Evolutionary conservation across 23 tunicate genomes (phyloP), one percentile per base, ranked within the genome.

Genomic region (Halocynthia aurantium): DNA sequence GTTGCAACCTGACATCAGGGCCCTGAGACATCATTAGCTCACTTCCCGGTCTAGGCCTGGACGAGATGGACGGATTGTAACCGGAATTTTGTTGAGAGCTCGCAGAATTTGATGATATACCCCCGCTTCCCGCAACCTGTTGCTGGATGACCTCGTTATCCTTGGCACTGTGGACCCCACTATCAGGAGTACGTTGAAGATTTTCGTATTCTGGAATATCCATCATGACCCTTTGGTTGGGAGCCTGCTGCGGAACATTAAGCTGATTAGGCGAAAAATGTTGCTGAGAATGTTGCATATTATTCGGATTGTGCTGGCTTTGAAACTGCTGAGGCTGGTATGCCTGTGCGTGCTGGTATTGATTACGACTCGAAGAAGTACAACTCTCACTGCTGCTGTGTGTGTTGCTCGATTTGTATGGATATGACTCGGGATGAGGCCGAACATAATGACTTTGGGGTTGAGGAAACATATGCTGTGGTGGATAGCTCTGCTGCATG

Each of bases 361-460:
- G 84, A 54, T 84, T 89, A 63, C 82, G 58, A 49, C 75, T 85
- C 6, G 96, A 89, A 2, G 96, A 89, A 21, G 80, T 80, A 22
- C 71, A 70, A 57, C 96, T 89, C 22, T 83, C 88, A 75, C 88
- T 81, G 71, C 62, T 82, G 70, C 81, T 81, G 50, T 83, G 72
- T 62, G 89, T 84, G 82, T 80, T 74, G 52, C 98, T 90, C 52
- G 56, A 53, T 77, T 81, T 61, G 73, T 68, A 81, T 17, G 53
- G 55, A 60, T 76, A 81, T 52, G 75, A 80, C 11, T 65, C 69
- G 54, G 81, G 67, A 50, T 22, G 92, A 18, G 76, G 80, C 55
- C 64, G 53, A 22, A 67, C 67, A 50, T 68, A 69, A n/a, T 19
- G 81, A 13, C 69, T 58, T 17, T 74, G 85, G 10, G 22, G 62